Base-by-base conservation (phyloP, 2,888 invertebrate genomes). In the Aspidapion aeneum region DNA sequence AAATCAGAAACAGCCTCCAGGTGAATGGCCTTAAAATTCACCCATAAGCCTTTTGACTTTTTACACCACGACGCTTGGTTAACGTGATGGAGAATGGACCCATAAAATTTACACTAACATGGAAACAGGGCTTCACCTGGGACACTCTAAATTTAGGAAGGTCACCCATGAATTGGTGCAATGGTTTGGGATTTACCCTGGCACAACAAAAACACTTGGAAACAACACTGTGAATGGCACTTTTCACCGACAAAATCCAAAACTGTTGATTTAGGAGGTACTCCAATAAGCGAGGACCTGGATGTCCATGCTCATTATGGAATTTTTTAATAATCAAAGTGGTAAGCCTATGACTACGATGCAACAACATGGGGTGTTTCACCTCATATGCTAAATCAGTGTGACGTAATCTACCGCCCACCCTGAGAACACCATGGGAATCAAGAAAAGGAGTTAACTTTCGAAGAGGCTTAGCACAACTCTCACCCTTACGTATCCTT, bases 261-360 rank as follows among this genome's bases (percentile, higher is more conserved):
- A n/a, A n/a, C n/a, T n/a, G n/a, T n/a, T n/a, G 62, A 50, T 19
- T 2, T n/a, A 62, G 7, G 18, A 62, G 51, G 50, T 50, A 58
- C 21, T 58, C 56, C 21, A 59, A 20, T 17, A 59, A 55, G 18
- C 59, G 9, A 12, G 9, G 17, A n/a, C 55, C 55, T 12, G 55
- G 55, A 49, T 54, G 55, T 12, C 9, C 16, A 54, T 54, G 9
- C 17, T 54, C 18, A 7, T 54, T 54, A 54, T 54, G 55, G 55
- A 54, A 7, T 9, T 54, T 12, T 18, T 54, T 9, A 7, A 54
- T 17, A 18, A 54, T 18, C 9, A 54, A 18, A 54, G 9, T 18
- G 9, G 17, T 17, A 54, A 54, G 17, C 9, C 12, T 9, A 18
- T 54, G 55, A 12, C 16, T 49, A 12, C 49, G n/a, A n/a, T 9